Evolutionary conservation across 2,888 invertebrate species (phyloP).

Genomic region (Yponomeuta sedellus): DNA sequence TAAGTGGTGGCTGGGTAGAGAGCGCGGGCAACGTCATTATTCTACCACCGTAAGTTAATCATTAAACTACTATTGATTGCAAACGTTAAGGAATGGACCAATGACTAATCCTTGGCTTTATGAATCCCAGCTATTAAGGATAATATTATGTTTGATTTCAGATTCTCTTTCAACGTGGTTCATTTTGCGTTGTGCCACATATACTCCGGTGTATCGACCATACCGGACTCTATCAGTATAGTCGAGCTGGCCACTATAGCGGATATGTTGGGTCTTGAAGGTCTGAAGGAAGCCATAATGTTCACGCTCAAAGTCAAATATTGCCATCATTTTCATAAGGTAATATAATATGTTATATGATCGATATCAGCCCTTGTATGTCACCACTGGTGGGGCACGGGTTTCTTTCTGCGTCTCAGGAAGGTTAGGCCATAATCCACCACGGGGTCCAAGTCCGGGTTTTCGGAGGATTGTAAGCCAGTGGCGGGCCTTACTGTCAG

Average conservation of each 20-base stretch:
- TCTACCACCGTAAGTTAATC: slow-evolving; percentile 82
- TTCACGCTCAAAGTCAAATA: slow-evolving; percentile 91
- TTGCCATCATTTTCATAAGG: slow-evolving; percentile 96
- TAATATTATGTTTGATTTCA: slow-evolving; percentile 37
- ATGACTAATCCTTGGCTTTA: not conserved
- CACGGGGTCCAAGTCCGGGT: too few relatives aligned
- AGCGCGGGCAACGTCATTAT: slow-evolving; percentile 86
- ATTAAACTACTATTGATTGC: too few relatives aligned
- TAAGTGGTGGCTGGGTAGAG: slow-evolving; percentile 91
- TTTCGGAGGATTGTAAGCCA: too few relatives aligned
- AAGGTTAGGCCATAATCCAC: too few relatives aligned
- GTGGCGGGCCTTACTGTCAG: too few relatives aligned
- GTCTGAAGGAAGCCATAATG: slow-evolving; percentile 93
- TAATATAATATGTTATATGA: slow-evolving; percentile 36
- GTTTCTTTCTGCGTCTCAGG: too few relatives aligned
- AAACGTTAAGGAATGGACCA: not conserved
- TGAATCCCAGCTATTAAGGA: not conserved
- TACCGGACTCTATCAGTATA: slow-evolving; percentile 90
- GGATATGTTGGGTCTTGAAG: slow-evolving; percentile 93
- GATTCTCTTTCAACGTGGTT: slow-evolving; percentile 89
- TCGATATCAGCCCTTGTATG: too few relatives aligned
- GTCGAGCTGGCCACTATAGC: slow-evolving; percentile 92
- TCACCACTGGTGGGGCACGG: too few relatives aligned
- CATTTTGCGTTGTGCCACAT: slow-evolving; percentile 95
- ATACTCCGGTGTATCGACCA: slow-evolving; percentile 93